phyloP scores from a whole-genome alignment of 2,113 vertebrate species.

The Thymallus thymallus region DNA sequence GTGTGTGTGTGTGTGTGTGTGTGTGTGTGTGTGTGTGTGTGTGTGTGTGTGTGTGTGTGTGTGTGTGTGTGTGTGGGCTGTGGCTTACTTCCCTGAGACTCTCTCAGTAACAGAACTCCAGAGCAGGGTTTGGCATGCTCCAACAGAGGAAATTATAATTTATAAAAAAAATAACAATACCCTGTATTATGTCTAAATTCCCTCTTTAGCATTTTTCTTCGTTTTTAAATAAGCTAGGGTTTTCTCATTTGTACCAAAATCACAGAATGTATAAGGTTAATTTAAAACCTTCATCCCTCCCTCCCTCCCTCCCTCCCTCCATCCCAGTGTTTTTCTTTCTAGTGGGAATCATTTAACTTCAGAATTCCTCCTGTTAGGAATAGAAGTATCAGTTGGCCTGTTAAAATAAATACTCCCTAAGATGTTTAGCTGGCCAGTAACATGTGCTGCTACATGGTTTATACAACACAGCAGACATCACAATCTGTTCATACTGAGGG shows the following conservation, averaged over 20 bases:
- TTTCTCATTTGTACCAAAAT: slow-evolving; percentile 29
- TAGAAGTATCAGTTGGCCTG: slow-evolving; percentile 64
- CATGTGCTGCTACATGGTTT: slow-evolving; percentile 57
- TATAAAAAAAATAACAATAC: slow-evolving; percentile 29
- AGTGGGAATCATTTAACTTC: slow-evolving; percentile 64
- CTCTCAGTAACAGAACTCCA: slow-evolving; percentile 13
- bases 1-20: neutral
- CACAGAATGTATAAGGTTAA: slow-evolving; percentile 31
- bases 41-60: neutral
- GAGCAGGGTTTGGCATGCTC: slow-evolving; percentile 22
- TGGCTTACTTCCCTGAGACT: neutral
- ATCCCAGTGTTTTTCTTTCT: slow-evolving; percentile 54
- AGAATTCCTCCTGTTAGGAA: slow-evolving; percentile 63
- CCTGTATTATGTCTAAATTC: slow-evolving; percentile 26
- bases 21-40: neutral
- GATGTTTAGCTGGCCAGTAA: slow-evolving; percentile 58
- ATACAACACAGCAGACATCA: slow-evolving; percentile 40
- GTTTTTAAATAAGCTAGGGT: neutral
- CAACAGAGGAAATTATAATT: slow-evolving; percentile 38
- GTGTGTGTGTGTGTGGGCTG: neutral
- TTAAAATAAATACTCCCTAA: slow-evolving; percentile 73
- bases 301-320: neutral
- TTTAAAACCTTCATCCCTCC: slow-evolving; percentile 13
- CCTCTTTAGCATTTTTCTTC: slow-evolving; percentile 7
- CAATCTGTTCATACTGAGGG: neutral